These are phyloP conservation scores for Lathamus discolor DNA, from an alignment of 2,113 vertebrate genomes.

Conservation along the genomic window DNA sequence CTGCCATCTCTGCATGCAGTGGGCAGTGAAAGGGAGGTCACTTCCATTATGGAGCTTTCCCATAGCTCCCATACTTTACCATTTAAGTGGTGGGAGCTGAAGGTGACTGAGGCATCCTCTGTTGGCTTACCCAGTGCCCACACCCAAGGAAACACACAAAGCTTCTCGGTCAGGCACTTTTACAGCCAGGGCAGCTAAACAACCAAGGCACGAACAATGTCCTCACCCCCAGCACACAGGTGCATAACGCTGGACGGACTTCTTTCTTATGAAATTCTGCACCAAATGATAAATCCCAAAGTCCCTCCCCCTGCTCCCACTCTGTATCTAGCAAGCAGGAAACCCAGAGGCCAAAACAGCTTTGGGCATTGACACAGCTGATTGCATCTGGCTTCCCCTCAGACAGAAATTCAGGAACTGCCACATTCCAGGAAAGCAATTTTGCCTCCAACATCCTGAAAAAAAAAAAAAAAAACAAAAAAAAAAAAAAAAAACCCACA, in stretches of 20 bases:
- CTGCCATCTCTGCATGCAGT: fast-evolving
- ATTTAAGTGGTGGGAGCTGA: not conserved
- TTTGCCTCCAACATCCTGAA: not conserved
- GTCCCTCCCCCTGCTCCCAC: not conserved
- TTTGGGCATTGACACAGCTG: not conserved
- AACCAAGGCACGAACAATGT: not conserved
- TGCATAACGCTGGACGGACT: not conserved
- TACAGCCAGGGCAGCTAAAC: not conserved
- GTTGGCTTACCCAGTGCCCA: fast-evolving
- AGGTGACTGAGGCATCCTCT: not conserved
- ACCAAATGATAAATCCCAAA: not conserved
- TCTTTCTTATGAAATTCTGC: not conserved
- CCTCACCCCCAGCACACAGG: not conserved
- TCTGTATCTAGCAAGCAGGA: not conserved
- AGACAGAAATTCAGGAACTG: constrained; percentile 11
- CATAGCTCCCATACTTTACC: not conserved
- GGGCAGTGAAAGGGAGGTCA: not conserved
- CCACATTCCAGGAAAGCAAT: constrained; percentile 36
- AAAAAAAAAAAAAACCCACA: not conserved
- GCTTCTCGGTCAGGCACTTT: not conserved
- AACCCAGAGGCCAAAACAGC: not conserved
- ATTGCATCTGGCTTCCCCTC: not conserved
- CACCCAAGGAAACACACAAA: not conserved
- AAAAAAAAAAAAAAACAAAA: not conserved
- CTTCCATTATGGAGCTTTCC: not conserved